Percentiles rank a stretch among this genome's conserved stretches.
These are phyloP conservation scores for Vipera latastei DNA, from an alignment of 2,797 vertebrate species.

Conservation along the genomic window DNA sequence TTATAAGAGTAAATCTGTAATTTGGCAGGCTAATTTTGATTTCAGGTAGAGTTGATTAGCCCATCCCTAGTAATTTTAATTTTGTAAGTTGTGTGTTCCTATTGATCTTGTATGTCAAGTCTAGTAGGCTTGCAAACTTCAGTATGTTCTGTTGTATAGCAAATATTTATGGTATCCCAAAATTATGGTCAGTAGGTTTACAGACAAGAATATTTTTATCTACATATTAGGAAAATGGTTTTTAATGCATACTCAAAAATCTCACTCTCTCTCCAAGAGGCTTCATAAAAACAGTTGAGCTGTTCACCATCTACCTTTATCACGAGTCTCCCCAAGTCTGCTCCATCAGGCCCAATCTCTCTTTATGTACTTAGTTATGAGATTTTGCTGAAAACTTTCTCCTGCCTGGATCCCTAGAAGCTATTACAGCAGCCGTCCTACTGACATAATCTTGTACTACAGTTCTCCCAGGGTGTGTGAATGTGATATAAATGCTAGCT, in stretches of 20 bases:
- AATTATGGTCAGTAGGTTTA: neutral
- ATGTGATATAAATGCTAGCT: neutral
- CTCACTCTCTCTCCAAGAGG: neutral
- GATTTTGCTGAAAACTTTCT: neutral
- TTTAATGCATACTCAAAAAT: neutral
- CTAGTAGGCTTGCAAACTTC: neutral
- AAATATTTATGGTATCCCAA: neutral
- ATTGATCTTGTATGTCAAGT: neutral
- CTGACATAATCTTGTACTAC: neutral
- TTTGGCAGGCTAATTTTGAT: neutral
- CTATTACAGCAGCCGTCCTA: neutral
- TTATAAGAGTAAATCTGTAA: neutral
- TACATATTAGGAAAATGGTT: neutral
- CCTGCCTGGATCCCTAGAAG: neutral
- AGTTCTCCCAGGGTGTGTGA: neutral
- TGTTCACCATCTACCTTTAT: neutral
- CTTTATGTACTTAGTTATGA: neutral
- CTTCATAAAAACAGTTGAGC: neutral
- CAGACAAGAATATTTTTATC: neutral
- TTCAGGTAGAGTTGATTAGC: neutral
- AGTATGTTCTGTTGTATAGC: neutral
- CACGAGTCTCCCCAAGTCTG: neutral
- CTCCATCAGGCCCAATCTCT: neutral
- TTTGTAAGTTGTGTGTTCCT: neutral
- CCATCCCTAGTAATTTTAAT: neutral